Percentiles rank a stretch among this genome's conserved stretches.
Conservation (phyloP, 2,113 vertebrate genomes). For the Ptilonorhynchus violaceus region DNA sequence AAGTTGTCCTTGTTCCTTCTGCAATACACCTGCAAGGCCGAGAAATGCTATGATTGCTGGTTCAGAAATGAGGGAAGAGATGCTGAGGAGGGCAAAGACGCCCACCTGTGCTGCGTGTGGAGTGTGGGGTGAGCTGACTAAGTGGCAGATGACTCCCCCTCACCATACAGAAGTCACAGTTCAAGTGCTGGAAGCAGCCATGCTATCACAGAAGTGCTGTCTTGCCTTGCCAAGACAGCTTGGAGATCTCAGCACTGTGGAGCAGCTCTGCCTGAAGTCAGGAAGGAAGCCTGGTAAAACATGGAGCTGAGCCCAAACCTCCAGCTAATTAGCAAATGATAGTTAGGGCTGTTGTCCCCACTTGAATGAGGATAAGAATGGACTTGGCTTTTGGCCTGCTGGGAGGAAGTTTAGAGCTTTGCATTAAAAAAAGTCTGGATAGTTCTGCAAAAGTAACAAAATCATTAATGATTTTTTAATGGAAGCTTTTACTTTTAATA, state of each 20-base stretch:
- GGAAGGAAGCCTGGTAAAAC: not conserved
- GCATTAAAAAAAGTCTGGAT: not conserved
- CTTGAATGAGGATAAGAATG: not conserved
- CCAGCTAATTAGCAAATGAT: not conserved
- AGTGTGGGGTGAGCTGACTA: not conserved
- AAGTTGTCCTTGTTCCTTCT: not conserved
- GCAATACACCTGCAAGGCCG: not conserved
- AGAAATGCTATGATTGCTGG: not conserved
- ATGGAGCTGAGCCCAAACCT: not conserved
- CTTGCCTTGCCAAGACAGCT: not conserved
- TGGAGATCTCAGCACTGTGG: not conserved
- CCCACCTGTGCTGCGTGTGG: not conserved
- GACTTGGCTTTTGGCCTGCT: not conserved
- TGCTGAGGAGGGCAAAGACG: not conserved
- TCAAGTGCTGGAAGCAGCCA: not conserved
- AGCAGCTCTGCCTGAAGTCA: not conserved
- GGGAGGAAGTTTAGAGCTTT: not conserved
- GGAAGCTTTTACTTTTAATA: not conserved
- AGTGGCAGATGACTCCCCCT: not conserved
- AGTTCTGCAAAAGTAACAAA: not conserved
- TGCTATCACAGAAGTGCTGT: accelerated
- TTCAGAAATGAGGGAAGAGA: not conserved
- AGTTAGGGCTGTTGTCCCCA: not conserved
- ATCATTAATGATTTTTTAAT: not conserved
- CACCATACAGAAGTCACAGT: not conserved